These are phyloP conservation scores for Eidolon helvum DNA, from an alignment of 2,113 vertebrate genomes.

Conservation along the genomic window DNA sequence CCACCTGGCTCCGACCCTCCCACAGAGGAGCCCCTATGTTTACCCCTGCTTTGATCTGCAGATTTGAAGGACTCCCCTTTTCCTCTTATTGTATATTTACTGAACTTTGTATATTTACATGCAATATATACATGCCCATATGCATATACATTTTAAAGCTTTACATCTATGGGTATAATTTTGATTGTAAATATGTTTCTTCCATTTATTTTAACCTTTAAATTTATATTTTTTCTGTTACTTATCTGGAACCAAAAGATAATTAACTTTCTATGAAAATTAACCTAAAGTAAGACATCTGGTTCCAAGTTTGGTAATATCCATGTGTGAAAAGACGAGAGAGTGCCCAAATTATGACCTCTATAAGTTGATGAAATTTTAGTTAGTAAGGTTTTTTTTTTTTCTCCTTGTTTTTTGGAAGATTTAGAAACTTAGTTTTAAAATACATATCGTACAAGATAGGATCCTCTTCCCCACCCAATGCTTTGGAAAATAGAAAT, in stretches of 20 bases:
- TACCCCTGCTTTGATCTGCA: background rate
- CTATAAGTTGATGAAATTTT: conserved; percentile 14
- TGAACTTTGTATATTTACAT: background rate
- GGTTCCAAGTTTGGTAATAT: conserved; percentile 13
- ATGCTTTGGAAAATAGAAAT: background rate
- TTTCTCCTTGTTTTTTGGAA: background rate
- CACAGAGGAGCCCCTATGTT: background rate
- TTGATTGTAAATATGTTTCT: background rate
- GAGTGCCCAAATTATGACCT: background rate
- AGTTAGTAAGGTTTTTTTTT: background rate
- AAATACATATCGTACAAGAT: background rate
- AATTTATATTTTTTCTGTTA: conserved; percentile 26
- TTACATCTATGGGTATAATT: background rate
- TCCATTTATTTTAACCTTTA: conserved; percentile 27
- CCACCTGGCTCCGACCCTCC: background rate
- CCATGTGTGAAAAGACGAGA: background rate
- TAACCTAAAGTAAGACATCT: conserved; percentile 4
- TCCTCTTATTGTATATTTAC: no score
- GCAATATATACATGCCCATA: background rate
- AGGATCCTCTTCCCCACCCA: background rate
- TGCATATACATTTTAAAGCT: background rate
- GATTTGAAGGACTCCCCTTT: background rate
- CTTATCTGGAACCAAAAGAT: conserved; percentile 28
- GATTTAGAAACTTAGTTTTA: conserved; percentile 6
- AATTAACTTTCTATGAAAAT: conserved; percentile 34